Evolutionary conservation across 1,140 invertebrate genomes (phyloP).

Genomic region (Globodera rostochiensis): DNA sequence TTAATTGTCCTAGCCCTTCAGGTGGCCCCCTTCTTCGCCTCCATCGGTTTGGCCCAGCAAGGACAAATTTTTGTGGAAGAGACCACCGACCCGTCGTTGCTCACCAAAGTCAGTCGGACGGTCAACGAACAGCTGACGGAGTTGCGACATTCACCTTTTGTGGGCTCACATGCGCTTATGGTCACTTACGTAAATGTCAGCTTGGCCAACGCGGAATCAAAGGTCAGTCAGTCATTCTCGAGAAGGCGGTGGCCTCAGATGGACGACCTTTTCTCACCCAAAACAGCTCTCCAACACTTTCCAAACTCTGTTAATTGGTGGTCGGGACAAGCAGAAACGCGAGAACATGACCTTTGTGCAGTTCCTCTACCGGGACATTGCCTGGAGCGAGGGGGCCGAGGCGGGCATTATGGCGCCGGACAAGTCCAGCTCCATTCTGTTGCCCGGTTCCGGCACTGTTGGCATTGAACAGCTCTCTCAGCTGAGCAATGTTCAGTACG

Average conservation of each 20-base stretch:
- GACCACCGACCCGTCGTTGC: slow-evolving; percentile 47
- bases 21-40: slow-evolving; percentile 62
- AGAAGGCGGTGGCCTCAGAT: not conserved
- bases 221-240: not conserved
- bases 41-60: slow-evolving; percentile 55
- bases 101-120: slow-evolving; percentile 44
- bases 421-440: slow-evolving; percentile 54
- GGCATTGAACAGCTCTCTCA: slow-evolving; percentile 59
- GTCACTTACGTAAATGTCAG: slow-evolving; percentile 32
- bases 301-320: slow-evolving; percentile 61
- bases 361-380: slow-evolving; percentile 59
- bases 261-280: not conserved
- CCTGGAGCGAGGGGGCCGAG: slow-evolving; percentile 61
- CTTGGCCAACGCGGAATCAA: not conserved
- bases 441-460: slow-evolving; percentile 64
- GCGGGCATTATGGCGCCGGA: slow-evolving; percentile 60
- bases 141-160: slow-evolving; percentile 19
- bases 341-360: slow-evolving; percentile 55
- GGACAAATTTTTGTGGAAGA: slow-evolving; percentile 46
- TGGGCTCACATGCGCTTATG: slow-evolving; percentile 26
- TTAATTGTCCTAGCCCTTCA: not conserved
- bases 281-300: slow-evolving; percentile 53
- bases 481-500: slow-evolving; percentile 57
- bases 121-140: slow-evolving; percentile 50
- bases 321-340: slow-evolving; percentile 33